Evolutionary conservation across 2,888 invertebrate species (phyloP).

Genomic region (Eilema depressum): DNA sequence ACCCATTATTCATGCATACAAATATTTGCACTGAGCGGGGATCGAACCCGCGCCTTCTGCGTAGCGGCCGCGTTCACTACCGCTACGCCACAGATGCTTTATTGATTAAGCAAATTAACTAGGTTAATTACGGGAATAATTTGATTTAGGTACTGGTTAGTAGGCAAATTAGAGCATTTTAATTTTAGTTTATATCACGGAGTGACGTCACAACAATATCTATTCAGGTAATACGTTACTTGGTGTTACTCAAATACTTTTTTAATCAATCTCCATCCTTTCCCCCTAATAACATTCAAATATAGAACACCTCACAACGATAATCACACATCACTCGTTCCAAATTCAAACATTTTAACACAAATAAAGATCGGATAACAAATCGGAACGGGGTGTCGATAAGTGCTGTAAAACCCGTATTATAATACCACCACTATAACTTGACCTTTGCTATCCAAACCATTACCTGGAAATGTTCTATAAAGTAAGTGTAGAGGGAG

Average conservation of each 20-base stretch:
- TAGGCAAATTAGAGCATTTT: no score
- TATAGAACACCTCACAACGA: slow-evolving; percentile 25
- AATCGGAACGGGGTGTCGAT: slow-evolving; percentile 59
- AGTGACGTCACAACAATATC: no score
- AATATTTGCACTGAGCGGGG: no score
- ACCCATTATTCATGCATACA: no score
- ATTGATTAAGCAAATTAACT: no score
- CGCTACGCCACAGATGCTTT: no score
- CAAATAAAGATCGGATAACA: slow-evolving; percentile 60
- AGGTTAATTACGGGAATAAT: no score
- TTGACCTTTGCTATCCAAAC: slow-evolving; percentile 21
- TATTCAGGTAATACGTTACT: no score
- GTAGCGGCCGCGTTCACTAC: no score
- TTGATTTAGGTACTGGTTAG: no score
- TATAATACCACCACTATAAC: slow-evolving; percentile 49
- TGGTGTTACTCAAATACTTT: background rate
- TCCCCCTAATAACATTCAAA: background rate
- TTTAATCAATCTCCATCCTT: slow-evolving; percentile 1
- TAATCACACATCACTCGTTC: slow-evolving; percentile 57
- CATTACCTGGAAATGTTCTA: slow-evolving; percentile 15
- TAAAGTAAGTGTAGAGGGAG: slow-evolving; percentile 13
- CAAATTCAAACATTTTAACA: slow-evolving; percentile 65
- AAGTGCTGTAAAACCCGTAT: slow-evolving; percentile 61
- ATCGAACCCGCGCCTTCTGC: no score
- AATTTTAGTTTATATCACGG: no score